Evolutionary conservation across 2,797 vertebrate genomes (phyloP).

Genomic region (Xiphophorus birchmanni): DNA sequence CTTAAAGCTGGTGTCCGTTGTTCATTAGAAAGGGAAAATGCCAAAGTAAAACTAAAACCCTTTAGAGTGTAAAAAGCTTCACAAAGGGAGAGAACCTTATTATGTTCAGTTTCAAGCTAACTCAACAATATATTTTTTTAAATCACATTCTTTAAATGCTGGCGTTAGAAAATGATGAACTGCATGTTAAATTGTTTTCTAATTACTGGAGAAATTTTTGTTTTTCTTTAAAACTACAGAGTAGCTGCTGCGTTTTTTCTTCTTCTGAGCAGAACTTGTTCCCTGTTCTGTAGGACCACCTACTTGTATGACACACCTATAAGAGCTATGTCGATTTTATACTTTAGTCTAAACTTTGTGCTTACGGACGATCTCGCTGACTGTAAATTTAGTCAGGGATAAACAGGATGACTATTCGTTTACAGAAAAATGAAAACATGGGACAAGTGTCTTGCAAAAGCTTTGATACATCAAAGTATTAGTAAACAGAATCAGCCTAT

Average conservation of each 20-base stretch:
- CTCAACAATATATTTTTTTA: not conserved
- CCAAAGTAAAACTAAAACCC: conserved; percentile 10
- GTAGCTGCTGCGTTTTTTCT: not conserved
- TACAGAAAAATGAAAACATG: not conserved
- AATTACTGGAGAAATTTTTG: not conserved
- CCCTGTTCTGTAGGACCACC: not conserved
- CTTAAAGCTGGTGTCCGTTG: conserved; percentile 56
- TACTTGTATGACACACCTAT: not conserved
- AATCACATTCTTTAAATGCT: not conserved
- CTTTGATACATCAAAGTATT: no score
- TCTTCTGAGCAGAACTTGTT: not conserved
- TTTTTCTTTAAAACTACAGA: not conserved
- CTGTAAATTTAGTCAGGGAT: not conserved
- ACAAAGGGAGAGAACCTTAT: conserved; percentile 19
- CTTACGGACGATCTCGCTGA: not conserved
- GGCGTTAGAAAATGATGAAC: not conserved
- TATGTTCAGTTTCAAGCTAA: not conserved
- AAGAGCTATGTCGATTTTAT: not conserved
- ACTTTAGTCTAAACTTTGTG: not conserved
- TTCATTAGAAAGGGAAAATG: conserved; percentile 28
- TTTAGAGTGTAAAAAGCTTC: conserved; percentile 25
- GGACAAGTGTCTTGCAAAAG: no score
- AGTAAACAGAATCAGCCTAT: not conserved
- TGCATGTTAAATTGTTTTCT: not conserved
- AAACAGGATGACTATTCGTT: not conserved